These are phyloP conservation scores for Electrona antarctica DNA, from an alignment of 2,113 vertebrate genomes.

Conservation along the genomic window DNA sequence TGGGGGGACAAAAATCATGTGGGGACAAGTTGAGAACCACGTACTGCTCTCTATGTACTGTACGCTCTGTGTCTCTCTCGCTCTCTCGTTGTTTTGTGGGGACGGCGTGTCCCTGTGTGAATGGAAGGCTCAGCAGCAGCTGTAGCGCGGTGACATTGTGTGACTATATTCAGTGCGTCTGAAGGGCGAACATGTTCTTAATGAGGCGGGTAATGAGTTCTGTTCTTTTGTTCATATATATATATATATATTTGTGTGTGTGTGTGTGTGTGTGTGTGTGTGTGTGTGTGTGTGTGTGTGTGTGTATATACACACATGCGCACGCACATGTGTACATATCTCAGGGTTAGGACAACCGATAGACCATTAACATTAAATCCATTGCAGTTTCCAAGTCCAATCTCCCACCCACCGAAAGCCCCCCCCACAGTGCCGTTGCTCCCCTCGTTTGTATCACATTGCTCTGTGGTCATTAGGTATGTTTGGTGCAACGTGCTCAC, in stretches of 20 bases:
- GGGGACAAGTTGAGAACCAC: too few species aligned
- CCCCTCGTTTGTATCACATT: not conserved
- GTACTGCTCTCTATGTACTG: constrained; percentile 6
- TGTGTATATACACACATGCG: too few species aligned
- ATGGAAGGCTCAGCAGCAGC: constrained; percentile 42
- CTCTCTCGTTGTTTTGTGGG: too few species aligned
- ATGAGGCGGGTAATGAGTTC: constrained; percentile 73
- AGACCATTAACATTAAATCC: constrained; percentile 33
- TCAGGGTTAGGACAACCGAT: constrained; percentile 42
- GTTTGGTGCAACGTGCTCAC: constrained; percentile 12
- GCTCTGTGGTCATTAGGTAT: constrained; percentile 14
- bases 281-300: too few species aligned
- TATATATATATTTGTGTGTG: too few species aligned
- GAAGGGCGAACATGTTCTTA: constrained; percentile 71
- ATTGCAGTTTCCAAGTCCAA: too few species aligned
- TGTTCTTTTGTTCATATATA: constrained; percentile 48
- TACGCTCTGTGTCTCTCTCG: too few species aligned
- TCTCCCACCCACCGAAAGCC: constrained; percentile 2
- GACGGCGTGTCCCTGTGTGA: constrained; percentile 7
- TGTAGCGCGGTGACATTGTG: constrained; percentile 38
- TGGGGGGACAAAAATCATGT: too few species aligned
- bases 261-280: too few species aligned
- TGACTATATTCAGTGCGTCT: constrained; percentile 60
- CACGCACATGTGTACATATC: too few species aligned
- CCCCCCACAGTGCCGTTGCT: constrained; percentile 10